These are phyloP conservation scores for Zeus faber DNA, from an alignment of 2,113 vertebrate species.

Conservation along the genomic window DNA sequence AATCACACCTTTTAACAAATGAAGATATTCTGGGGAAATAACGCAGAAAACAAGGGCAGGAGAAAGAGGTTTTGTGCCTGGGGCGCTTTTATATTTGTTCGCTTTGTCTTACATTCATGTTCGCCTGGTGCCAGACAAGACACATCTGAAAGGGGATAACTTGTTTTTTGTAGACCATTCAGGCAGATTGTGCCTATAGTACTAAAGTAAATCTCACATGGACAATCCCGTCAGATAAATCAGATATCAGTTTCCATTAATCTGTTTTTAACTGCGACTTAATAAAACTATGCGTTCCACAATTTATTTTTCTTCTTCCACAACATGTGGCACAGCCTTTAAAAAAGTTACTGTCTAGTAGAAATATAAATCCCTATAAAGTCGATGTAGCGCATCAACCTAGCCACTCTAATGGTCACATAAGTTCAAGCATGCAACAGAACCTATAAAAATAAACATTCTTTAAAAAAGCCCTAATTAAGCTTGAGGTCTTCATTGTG, in stretches of 20 bases:
- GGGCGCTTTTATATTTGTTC: slow-evolving; percentile 50
- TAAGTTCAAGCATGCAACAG: slow-evolving; percentile 62
- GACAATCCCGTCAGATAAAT: slow-evolving; percentile 33
- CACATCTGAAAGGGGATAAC: slow-evolving; percentile 27
- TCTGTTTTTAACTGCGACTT: slow-evolving; percentile 28
- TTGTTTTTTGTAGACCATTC: slow-evolving; percentile 26
- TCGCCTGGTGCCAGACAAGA: slow-evolving; percentile 59
- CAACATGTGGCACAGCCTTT: slow-evolving; percentile 45
- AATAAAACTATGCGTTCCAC: slow-evolving; percentile 32
- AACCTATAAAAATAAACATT: slow-evolving; percentile 60
- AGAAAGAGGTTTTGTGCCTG: slow-evolving; percentile 23
- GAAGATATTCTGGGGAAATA: too few relatives aligned
- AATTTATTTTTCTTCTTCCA: slow-evolving; percentile 34
- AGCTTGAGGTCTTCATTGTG: slow-evolving; percentile 52
- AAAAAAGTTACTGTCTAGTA: slow-evolving; percentile 27
- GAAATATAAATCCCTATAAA: slow-evolving; percentile 30
- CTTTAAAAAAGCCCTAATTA: slow-evolving; percentile 30
- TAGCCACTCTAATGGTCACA: slow-evolving; percentile 36
- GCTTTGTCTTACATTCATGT: slow-evolving; percentile 58
- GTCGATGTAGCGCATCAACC: too few relatives aligned
- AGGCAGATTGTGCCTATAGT: slow-evolving; percentile 26
- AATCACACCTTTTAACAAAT: too few relatives aligned
- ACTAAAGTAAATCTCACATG: slow-evolving; percentile 22
- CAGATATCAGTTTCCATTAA: slow-evolving; percentile 28
- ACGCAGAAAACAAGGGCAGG: slow-evolving; percentile 2